Evolutionary conservation across 2,797 vertebrate species (phyloP), one percentile per base, ranked within the genome.

Genomic region (Odontamblyopus rebecca): DNA sequence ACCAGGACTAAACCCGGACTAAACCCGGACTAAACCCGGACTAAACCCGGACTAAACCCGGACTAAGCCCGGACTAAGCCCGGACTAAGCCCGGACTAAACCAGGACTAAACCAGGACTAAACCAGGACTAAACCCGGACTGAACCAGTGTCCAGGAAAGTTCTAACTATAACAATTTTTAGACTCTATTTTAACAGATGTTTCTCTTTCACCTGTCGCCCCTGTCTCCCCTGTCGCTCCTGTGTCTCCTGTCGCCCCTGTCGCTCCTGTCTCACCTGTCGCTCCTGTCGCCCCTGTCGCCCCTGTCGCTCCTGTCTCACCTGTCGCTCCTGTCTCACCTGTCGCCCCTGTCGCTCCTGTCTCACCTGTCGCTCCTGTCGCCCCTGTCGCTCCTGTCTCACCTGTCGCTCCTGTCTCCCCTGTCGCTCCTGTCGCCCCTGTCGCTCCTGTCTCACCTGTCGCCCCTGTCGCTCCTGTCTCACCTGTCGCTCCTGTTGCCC

Each of bases 371-470:
- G 23, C 48, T 4, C 12, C 12, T 51, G 13, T 51, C 1, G 5
- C 50, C 19, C 15, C 15, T 19, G 18, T 8, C 8, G 19, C 6
- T 63, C 8, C 13, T 23, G 23, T 23, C 23, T 23, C 23, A 0
- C 23, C 23, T 23, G 23, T 23, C 23, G 23, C 23, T 23, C 6
- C 19, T 16, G 7, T 11, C 9, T n/a, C 5, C 12, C 96, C 85
- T 23, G 23, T 23, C 23, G 23, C 23, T 1, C 5, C 38, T 41
- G 38, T 41, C 38, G 23, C 23, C 1, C 23, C 23, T 23, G 23
- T 23, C 23, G 23, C 23, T 1, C 23, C 23, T 23, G 23, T 23
- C 6, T n/a, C 96, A 85, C 7, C 38, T 41, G 38, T 41, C 38
- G 11, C 30, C 5, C 3, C 4, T n/a, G n/a, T 23, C 23, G 23